These are phyloP conservation scores for Cromileptes altivelis DNA, from an alignment of 2,113 vertebrate species.

Conservation along the genomic window DNA sequence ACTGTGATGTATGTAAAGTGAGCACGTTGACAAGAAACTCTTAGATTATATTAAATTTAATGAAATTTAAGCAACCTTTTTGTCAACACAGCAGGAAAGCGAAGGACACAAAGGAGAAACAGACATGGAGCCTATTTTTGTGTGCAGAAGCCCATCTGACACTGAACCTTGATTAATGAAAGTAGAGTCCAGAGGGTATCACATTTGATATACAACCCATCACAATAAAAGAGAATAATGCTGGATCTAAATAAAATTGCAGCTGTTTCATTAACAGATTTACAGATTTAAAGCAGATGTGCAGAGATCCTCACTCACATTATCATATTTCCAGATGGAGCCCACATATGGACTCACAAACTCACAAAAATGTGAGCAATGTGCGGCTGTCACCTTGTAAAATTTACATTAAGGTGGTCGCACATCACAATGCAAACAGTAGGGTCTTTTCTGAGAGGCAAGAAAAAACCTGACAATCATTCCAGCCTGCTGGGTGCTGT, in stretches of 20 bases:
- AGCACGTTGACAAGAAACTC: constrained; percentile 31
- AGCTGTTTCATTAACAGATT: constrained; percentile 30
- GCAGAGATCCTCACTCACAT: constrained; percentile 8
- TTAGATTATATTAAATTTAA: constrained; percentile 45
- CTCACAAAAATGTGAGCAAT: constrained; percentile 48
- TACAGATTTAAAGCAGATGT: constrained; percentile 59
- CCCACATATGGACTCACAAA: constrained; percentile 43
- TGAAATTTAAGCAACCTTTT: constrained; percentile 37
- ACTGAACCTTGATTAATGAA: background rate
- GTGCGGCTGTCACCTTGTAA: constrained; percentile 36
- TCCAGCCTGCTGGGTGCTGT: background rate
- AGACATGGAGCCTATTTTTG: constrained; percentile 21
- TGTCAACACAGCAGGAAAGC: constrained; percentile 12
- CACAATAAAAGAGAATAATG: constrained; percentile 2
- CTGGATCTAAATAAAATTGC: constrained; percentile 1
- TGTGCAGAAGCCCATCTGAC: background rate
- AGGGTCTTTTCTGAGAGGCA: background rate
- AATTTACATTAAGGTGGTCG: constrained; percentile 24
- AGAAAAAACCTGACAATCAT: background rate
- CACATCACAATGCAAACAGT: background rate
- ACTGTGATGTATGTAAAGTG: constrained; percentile 35
- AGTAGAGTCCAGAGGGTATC: background rate
- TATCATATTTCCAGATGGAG: constrained; percentile 59
- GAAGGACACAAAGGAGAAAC: background rate
- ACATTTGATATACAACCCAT: background rate